These are phyloP conservation scores for Rambutsinella grinnellia DNA, from an alignment of 2,888 invertebrate species.

Conservation along the genomic window DNA sequence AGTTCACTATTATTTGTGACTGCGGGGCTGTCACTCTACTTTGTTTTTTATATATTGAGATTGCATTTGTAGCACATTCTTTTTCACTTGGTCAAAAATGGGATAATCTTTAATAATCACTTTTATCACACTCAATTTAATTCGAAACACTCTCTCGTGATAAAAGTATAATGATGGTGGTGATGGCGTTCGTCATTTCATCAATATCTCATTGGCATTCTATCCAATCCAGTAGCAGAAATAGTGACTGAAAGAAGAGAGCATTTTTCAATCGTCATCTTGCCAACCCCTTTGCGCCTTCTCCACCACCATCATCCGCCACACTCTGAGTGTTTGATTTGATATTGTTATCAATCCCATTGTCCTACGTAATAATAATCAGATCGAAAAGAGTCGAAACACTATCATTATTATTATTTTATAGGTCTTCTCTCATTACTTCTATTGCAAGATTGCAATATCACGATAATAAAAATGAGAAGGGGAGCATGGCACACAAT, in stretches of 20 bases:
- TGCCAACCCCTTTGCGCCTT: too few relatives aligned
- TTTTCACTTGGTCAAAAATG: background rate
- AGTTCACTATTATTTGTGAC: background rate
- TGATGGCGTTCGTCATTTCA: background rate
- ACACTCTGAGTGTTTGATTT: background rate
- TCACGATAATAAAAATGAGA: background rate
- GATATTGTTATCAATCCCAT: background rate
- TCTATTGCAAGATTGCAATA: background rate
- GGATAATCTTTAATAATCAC: slow-evolving; percentile 12
- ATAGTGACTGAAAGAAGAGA: too few relatives aligned
- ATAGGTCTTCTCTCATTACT: too few relatives aligned
- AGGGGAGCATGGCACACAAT: too few relatives aligned
- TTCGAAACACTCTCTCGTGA: slow-evolving; percentile 45
- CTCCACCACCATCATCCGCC: background rate
- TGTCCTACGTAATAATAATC: background rate
- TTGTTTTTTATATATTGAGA: too few relatives aligned
- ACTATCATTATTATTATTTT: background rate
- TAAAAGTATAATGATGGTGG: background rate
- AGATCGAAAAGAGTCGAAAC: background rate
- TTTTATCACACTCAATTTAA: slow-evolving; percentile 45
- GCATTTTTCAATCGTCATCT: too few relatives aligned
- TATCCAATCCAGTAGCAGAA: too few relatives aligned
- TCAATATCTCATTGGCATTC: background rate
- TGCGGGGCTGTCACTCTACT: background rate
- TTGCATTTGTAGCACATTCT: too few relatives aligned